These are phyloP conservation scores for Struthio camelus DNA, from an alignment of 2,113 vertebrate genomes.

Conservation along the genomic window DNA sequence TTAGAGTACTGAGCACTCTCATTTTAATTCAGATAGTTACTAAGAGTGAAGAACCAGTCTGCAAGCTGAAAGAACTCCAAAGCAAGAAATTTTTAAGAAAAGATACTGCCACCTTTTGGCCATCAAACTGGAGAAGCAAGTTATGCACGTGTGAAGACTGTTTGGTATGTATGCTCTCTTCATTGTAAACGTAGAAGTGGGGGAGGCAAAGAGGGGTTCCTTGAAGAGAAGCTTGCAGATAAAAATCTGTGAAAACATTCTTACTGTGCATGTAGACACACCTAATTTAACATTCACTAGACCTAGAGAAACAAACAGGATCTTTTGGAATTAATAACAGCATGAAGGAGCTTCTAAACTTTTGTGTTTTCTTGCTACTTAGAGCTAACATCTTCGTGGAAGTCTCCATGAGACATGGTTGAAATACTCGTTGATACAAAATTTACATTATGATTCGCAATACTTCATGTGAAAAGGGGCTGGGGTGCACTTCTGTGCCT, in stretches of 20 bases:
- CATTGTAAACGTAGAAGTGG: accelerated
- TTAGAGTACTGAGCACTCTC: background rate
- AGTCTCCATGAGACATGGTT: background rate
- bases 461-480: background rate
- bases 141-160: constrained; percentile 89
- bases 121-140: constrained; percentile 87
- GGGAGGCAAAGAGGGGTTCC: background rate
- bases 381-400: background rate
- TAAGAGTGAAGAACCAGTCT: constrained; percentile 59
- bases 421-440: background rate
- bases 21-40: constrained; percentile 63
- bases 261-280: background rate
- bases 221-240: background rate
- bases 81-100: constrained; percentile 63
- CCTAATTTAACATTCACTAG: background rate
- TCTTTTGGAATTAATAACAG: background rate
- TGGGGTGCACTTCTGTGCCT: background rate
- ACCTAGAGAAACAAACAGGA: background rate
- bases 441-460: background rate
- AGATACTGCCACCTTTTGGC: constrained; percentile 89
- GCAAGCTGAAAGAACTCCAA: constrained; percentile 82
- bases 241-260: background rate
- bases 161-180: constrained; percentile 76
- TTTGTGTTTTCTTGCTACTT: background rate
- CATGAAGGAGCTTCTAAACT: background rate